Base-by-base conservation (phyloP, 2,113 vertebrate genomes). In the Regulus satrapa region DNA sequence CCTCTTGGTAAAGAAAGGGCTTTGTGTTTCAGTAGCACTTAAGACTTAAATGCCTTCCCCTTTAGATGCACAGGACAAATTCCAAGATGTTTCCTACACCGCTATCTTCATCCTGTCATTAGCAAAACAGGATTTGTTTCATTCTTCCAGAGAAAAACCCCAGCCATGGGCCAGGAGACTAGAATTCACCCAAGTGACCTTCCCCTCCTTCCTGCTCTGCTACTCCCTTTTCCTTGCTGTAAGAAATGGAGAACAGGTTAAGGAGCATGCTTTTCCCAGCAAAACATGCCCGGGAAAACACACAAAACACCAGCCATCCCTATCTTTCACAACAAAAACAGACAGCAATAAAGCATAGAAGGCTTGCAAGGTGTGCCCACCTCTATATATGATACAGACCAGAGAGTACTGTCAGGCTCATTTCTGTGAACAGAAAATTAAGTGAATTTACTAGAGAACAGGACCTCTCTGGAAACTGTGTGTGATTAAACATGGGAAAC, bases 31-130 rank as follows among this genome's bases (percentile, higher is more conserved):
- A 41, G 32, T 8, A 54, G 34, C 23, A 45, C 4, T n/a, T n/a
- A n/a, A 5, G 9, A 61, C 6, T 38, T 51, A 1, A 9, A 20
- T 11, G 12, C 5, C 9, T 63, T 48, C 58, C 32, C 32, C 34
- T 66, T 89, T 6, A 31, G 25, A 55, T 3, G 13, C 6, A 5
- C 41, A 69, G 12, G 36, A 61, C 5, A 52, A 21, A 8, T 5
- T 52, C 51, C 1, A 23, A 52, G 49, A 32, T 18, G 21, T 67
- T 74, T 87, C 26, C 21, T 43, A 38, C 5, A 5, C 8, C 1
- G 1, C 20, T 28, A n/a, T 12, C 8, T 46, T 72, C 26, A 58
- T 32, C 24, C 12, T 38, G 8, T 8, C 2, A 0, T 19, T 14
- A 31, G 26, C 16, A 73, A 61, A 72, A 49, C 14, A 29, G 43